phyloP scores from a whole-genome alignment of 2,797 vertebrate species.

The Etheostoma nigrum region DNA sequence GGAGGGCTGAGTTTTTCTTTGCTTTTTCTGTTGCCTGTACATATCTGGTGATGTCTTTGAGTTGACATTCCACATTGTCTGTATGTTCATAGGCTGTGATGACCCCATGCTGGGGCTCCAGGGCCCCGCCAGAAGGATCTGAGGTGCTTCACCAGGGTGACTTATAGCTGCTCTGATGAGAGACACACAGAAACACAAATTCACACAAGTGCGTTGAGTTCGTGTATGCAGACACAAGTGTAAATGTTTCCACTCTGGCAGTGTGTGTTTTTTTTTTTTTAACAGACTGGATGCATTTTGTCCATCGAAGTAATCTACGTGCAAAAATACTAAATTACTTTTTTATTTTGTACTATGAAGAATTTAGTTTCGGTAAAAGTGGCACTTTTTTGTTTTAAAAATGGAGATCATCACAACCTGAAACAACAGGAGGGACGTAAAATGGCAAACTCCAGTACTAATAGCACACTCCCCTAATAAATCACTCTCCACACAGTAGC shows the following conservation, averaged over 20 bases:
- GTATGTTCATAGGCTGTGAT: constrained; percentile 70
- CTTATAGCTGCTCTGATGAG: constrained; percentile 71
- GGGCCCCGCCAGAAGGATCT: constrained; percentile 69
- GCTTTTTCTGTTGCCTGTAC: constrained; percentile 39
- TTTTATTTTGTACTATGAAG: neutral
- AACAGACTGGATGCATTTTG: neutral
- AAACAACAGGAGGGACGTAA: constrained; percentile 49
- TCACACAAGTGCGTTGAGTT: too few relatives aligned
- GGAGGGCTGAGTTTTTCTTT: constrained; percentile 7
- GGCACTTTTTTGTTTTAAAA: constrained; percentile 9
- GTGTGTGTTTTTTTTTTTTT: neutral
- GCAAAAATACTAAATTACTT: neutral
- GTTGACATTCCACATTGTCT: constrained; percentile 76
- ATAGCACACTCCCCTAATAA: constrained; percentile 55
- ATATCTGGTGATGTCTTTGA: constrained; percentile 78
- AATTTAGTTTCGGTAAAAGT: constrained; percentile 3
- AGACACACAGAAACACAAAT: constrained; percentile 21
- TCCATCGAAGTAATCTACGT: neutral
- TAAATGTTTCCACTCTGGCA: neutral
- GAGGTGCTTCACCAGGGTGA: constrained; percentile 79
- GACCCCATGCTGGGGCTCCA: constrained; percentile 78
- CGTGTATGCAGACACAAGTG: neutral
- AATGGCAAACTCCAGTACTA: constrained; percentile 43
- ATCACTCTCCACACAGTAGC: constrained; percentile 56
- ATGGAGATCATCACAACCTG: constrained; percentile 34